Conservation (phyloP, 2,888 invertebrate species). For the Leptopilina syphax region DNA sequence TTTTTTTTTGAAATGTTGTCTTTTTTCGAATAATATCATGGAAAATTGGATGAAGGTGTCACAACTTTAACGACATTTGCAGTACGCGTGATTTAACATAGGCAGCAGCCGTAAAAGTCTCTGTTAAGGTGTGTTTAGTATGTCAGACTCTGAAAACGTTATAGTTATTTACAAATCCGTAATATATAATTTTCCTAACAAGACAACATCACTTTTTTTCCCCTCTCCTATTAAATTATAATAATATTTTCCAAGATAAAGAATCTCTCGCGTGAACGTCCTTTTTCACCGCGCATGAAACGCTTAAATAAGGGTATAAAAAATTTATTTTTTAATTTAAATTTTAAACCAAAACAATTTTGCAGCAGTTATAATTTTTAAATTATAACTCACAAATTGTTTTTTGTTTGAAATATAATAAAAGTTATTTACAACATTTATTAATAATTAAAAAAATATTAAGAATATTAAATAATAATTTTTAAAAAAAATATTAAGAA, state of each 20-base stretch:
- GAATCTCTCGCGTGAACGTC: background rate
- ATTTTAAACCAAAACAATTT: too few species aligned
- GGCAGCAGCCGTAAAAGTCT: constrained; percentile 30
- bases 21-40: constrained; percentile 6
- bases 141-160: constrained; percentile 8
- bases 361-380: too few species aligned
- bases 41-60: constrained; percentile 17
- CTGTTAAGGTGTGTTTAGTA: constrained; percentile 38
- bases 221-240: background rate
- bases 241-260: background rate
- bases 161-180: background rate
- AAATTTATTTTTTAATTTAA: too few species aligned
- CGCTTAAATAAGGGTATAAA: too few species aligned
- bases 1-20: background rate
- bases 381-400: too few species aligned
- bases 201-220: background rate
- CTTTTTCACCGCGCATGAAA: background rate
- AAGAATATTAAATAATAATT: too few species aligned
- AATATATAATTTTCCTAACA: constrained; percentile 30
- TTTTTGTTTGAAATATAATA: too few species aligned
- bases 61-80: constrained; percentile 27
- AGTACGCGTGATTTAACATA: constrained; percentile 34
- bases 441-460: too few species aligned
- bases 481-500: too few species aligned
- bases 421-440: too few species aligned